Base-by-base conservation (phyloP, 2,113 vertebrate species). In the Synchiropus splendidus region DNA sequence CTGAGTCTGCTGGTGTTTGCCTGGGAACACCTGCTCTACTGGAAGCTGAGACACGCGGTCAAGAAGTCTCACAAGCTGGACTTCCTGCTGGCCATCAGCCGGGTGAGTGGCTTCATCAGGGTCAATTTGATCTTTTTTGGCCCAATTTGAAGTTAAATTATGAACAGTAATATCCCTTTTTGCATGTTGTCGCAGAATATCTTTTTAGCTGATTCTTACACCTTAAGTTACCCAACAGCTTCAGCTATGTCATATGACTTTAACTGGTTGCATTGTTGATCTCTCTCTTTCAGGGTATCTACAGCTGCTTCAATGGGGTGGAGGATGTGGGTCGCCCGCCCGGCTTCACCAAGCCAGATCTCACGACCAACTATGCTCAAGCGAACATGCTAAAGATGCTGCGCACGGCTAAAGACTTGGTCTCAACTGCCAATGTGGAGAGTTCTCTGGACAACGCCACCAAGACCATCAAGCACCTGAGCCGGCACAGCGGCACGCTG, bases 11-110 rank as follows among this genome's bases (percentile, higher is more conserved):
- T 98, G 67, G 93, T 98, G 57, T 99, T 99, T 0, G 90, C 94
- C 67, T 97, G 92, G 92, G 95, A 99, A 53, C 95, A 99, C 55
- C 81, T 99, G 2, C 86, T 99, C 31, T 97, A 97, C 67, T 93
- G 94, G 93, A 95, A 91, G 52, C 84, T 98, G 52, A 83, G 95
- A 8, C 91, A 95, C 78, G 90, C 88, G 0, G 74, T 93, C 21
- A 85, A 82, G 77, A 89, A 88, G 64, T 86, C 89, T 0, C 76
- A 89, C 51, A 89, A 81, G 48, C 84, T 92, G 0, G 90, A 98
- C 74, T 92, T 88, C 61, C 82, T 99, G 48, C 75, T 99, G 79
- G 92, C 86, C 54, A 91, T 99, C 73, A 99, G 95, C 69, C 90
- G 95, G 89, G 94, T 98, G 32, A 45, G 42, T 31, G 15, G 3